Evolutionary conservation across 2,113 vertebrate genomes (phyloP).

Genomic region (Sminthopsis crassicaudata): DNA sequence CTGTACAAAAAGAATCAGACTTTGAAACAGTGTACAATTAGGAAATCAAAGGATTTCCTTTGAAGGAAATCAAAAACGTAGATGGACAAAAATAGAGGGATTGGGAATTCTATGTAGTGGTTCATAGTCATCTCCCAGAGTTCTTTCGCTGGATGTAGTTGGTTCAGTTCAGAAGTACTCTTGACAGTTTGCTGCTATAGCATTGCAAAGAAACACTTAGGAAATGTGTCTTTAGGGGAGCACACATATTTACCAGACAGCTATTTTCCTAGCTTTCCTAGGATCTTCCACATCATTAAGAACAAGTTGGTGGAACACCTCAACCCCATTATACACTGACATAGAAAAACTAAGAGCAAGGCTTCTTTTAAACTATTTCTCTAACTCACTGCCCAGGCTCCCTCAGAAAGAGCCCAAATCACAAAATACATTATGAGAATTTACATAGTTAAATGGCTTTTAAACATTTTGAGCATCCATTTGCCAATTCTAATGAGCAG

Average conservation of each 20-base stretch:
- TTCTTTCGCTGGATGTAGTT: too few relatives aligned
- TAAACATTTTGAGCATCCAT: conserved; percentile 23
- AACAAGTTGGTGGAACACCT: conserved; percentile 41
- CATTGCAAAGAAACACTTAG: conserved; percentile 22
- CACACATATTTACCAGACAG: conserved; percentile 26
- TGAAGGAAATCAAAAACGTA: too few relatives aligned
- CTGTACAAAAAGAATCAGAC: too few relatives aligned
- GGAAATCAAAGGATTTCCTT: too few relatives aligned
- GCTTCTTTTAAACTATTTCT: conserved; percentile 17
- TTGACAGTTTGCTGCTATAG: neutral
- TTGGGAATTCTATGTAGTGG: too few relatives aligned
- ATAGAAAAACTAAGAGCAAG: neutral
- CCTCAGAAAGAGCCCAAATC: conserved; percentile 25
- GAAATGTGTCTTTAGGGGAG: conserved; percentile 4
- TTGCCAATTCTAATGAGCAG: neutral
- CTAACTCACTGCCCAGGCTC: conserved; percentile 17
- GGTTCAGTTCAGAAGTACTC: neutral
- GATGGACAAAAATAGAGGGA: too few relatives aligned
- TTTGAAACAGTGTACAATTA: too few relatives aligned
- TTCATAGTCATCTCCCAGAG: too few relatives aligned
- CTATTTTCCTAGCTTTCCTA: conserved; percentile 1
- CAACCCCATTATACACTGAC: neutral
- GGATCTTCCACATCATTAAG: conserved; percentile 4
- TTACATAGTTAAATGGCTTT: conserved; percentile 37
- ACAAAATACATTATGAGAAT: conserved; percentile 12